phyloP scores from a whole-genome alignment of 2,113 vertebrate genomes.

The Malaclemys terrapin region DNA sequence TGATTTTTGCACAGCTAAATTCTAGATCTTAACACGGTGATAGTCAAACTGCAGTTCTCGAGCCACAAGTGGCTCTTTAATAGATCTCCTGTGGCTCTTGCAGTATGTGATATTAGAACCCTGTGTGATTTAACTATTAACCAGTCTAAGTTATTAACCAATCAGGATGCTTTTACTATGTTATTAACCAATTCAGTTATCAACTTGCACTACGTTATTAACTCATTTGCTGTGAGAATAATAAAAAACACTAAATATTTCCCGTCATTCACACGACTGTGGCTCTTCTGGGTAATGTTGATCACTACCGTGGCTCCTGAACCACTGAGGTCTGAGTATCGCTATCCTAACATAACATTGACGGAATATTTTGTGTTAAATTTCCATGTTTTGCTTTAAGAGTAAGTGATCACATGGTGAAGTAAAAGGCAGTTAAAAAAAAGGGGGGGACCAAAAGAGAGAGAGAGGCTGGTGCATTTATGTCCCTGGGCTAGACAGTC shows the following conservation, averaged over 20 bases:
- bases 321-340: neutral
- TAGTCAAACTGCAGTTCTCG: too few species aligned
- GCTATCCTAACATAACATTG: accelerated
- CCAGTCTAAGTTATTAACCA: neutral
- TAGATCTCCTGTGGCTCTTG: neutral
- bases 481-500: neutral
- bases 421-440: neutral
- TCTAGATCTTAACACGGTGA: neutral
- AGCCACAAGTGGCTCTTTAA: neutral
- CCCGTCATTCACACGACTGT: neutral
- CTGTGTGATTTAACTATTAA: neutral
- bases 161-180: neutral
- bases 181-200: neutral
- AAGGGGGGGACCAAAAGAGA: neutral
- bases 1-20: neutral
- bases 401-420: neutral
- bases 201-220: neutral
- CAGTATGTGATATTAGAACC: neutral
- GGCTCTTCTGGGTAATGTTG: neutral
- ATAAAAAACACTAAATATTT: neutral
- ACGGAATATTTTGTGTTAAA: neutral
- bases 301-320: neutral
- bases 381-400: neutral
- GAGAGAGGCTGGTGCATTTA: neutral
- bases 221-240: neutral